phyloP scores from a whole-genome alignment of 2,113 vertebrate genomes.

The Struthio camelus region DNA sequence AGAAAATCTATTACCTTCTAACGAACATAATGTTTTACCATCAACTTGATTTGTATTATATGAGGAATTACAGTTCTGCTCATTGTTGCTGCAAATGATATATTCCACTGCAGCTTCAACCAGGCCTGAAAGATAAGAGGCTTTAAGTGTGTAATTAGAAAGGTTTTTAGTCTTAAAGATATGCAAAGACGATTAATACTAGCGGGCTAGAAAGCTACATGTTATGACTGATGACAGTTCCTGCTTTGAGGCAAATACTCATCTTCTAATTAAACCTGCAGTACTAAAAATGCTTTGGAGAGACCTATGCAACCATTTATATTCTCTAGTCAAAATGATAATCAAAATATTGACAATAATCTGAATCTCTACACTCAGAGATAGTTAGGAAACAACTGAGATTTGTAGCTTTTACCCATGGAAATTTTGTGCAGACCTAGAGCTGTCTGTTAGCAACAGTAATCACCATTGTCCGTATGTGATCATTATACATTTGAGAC shows the following conservation, averaged over 20 bases:
- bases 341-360: not conserved
- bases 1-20: slow-evolving; percentile 42
- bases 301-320: not conserved
- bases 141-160: slow-evolving; percentile 66
- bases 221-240: slow-evolving; percentile 20
- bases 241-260: slow-evolving; percentile 9
- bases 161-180: slow-evolving; percentile 51
- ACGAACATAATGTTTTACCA: slow-evolving; percentile 53
- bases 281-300: slow-evolving; percentile 16
- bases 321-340: not conserved
- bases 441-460: not conserved
- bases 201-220: slow-evolving; percentile 29
- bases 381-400: not conserved
- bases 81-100: slow-evolving; percentile 25
- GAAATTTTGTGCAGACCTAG: not conserved
- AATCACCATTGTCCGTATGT: not conserved
- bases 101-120: not conserved
- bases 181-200: slow-evolving; percentile 56
- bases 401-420: not conserved
- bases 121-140: slow-evolving; percentile 57
- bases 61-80: slow-evolving; percentile 36
- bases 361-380: not conserved
- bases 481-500: accelerated
- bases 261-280: slow-evolving; percentile 41
- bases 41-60: slow-evolving; percentile 48